Evolutionary conservation across 2,888 invertebrate genomes (phyloP).

Genomic region (Falcaria lacertinaria): DNA sequence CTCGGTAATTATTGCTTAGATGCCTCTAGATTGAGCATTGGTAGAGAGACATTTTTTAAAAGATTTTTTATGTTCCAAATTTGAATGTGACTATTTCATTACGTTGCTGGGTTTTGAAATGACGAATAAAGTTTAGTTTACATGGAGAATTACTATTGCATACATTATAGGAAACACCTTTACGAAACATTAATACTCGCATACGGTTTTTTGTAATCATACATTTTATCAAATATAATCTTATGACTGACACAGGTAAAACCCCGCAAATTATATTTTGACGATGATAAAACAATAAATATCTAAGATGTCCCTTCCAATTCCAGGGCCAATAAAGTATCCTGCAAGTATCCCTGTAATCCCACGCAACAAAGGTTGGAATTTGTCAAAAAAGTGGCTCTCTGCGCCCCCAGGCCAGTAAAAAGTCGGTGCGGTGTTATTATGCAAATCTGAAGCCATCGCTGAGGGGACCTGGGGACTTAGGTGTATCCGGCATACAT

Average conservation of each 20-base stretch:
- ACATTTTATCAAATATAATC: too few species aligned
- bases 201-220: too few species aligned
- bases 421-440: conserved; percentile 41
- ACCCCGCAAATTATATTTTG: too few species aligned
- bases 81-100: too few species aligned
- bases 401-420: conserved; percentile 33
- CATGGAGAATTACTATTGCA: too few species aligned
- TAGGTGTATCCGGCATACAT: conserved; percentile 31
- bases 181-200: too few species aligned
- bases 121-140: too few species aligned
- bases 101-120: too few species aligned
- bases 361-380: conserved; percentile 43
- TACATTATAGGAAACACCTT: too few species aligned
- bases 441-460: conserved; percentile 59
- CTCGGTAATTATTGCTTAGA: conserved; percentile 5
- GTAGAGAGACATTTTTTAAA: too few species aligned
- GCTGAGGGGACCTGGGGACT: conserved; percentile 21
- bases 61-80: too few species aligned
- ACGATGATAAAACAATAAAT: background rate
- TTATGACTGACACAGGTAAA: too few species aligned
- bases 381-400: conserved; percentile 56
- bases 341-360: conserved; percentile 35
- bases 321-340: conserved; percentile 11
- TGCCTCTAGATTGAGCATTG: background rate
- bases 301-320: background rate